These are phyloP conservation scores for Glaucomys volans DNA, from an alignment of 2,113 vertebrate genomes.

Conservation along the genomic window DNA sequence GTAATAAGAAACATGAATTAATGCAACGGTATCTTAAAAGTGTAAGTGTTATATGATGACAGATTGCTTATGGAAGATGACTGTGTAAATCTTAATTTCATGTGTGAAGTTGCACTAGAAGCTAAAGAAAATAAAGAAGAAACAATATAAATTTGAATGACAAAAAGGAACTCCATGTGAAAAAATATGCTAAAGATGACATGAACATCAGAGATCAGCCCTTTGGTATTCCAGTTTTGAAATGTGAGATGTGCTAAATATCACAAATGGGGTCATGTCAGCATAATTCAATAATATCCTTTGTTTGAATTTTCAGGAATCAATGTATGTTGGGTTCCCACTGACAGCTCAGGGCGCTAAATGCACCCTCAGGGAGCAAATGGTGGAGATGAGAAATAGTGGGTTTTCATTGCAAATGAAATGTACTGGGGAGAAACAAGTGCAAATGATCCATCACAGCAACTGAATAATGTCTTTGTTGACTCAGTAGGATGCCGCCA, in stretches of 20 bases:
- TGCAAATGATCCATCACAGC: slow-evolving; percentile 96
- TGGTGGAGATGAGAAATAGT: slow-evolving; percentile 99
- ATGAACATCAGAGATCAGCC: slow-evolving; percentile 98
- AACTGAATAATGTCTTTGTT: slow-evolving; percentile 86
- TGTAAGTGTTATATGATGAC: not conserved
- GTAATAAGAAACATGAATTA: not conserved
- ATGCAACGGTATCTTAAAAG: not conserved
- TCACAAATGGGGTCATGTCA: slow-evolving; percentile 97
- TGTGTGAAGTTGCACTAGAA: slow-evolving; percentile 96
- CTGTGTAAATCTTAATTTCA: slow-evolving; percentile 96
- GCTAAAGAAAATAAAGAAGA: slow-evolving; percentile 95
- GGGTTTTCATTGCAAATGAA: slow-evolving; percentile 97
- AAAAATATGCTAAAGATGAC: slow-evolving; percentile 98
- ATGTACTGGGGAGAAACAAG: slow-evolving; percentile 96
- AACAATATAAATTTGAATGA: slow-evolving; percentile 97
- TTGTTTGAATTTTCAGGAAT: slow-evolving; percentile 97
- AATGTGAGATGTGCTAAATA: slow-evolving; percentile 97
- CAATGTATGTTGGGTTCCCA: slow-evolving; percentile 93
- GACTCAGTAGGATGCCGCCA: slow-evolving; percentile 92
- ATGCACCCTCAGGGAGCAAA: slow-evolving; percentile 98
- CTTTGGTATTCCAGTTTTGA: slow-evolving; percentile 97
- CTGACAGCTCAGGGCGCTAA: slow-evolving; percentile 95
- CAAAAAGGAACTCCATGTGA: slow-evolving; percentile 94
- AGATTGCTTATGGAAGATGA: slow-evolving; percentile 97
- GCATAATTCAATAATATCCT: slow-evolving; percentile 95